phyloP scores from a whole-genome alignment of 2,797 vertebrate genomes.

The Hydrophis major region DNA sequence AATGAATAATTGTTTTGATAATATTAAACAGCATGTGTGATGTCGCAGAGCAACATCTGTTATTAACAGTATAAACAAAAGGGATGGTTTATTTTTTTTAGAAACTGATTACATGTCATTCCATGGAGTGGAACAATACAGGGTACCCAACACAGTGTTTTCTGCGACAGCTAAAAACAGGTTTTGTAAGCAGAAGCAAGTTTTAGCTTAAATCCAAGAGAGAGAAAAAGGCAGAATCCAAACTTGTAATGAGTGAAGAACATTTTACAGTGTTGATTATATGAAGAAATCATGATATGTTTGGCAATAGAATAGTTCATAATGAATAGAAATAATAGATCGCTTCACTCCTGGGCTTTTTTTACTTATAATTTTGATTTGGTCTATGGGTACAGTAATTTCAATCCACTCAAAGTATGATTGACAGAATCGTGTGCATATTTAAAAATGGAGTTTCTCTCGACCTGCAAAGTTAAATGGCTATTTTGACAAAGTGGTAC shows the following conservation, averaged over 20 bases:
- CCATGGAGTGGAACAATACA: slow-evolving; percentile 49
- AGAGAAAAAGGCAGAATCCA: neutral
- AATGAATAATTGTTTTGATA: slow-evolving; percentile 76
- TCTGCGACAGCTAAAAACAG: slow-evolving; percentile 58
- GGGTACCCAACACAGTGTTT: slow-evolving; percentile 27
- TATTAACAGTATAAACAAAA: slow-evolving; percentile 70
- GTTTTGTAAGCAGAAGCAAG: slow-evolving; percentile 48
- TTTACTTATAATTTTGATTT: neutral
- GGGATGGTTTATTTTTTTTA: slow-evolving; percentile 8
- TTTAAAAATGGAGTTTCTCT: neutral
- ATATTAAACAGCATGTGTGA: slow-evolving; percentile 73
- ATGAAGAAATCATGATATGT: neutral
- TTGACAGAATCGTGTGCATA: neutral
- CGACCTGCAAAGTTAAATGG: neutral
- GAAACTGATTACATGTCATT: slow-evolving; percentile 47
- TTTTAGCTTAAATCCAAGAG: neutral
- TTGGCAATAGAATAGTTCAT: neutral
- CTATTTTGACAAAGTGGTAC: neutral
- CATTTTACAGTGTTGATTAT: neutral
- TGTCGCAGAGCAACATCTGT: slow-evolving; percentile 71
- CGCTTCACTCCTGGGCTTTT: neutral
- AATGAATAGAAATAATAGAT: neutral
- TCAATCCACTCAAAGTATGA: neutral
- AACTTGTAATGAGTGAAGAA: neutral
- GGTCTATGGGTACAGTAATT: neutral